Base-by-base conservation (phyloP, 2,113 vertebrate species). In the Neogale vison region DNA sequence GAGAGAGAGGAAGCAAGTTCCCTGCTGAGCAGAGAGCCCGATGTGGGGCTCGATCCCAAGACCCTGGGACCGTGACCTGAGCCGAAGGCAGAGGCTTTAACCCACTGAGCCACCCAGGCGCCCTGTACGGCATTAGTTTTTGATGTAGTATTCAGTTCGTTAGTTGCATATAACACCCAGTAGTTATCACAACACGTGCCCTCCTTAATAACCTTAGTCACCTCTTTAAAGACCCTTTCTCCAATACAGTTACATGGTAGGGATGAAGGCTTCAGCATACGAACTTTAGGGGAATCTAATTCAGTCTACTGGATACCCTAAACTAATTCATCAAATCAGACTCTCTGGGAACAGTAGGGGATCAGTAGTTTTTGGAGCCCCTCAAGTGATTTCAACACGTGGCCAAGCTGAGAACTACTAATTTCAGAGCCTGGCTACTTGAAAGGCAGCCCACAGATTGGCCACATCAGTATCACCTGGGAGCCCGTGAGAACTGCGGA, bases 251-350 rank as follows among this genome's bases (percentile, higher is more conserved):
- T 72, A 81, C 23, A 42, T 71, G 23, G 3, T 34, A 9, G 20
- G 24, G 50, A 12, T 71, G 57, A 61, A 15, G 23, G 52, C 57
- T 92, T 90, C 57, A 92, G n/a, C 15, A 61, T 52, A 31, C 24
- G 45, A 85, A 82, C 88, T 95, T 95, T 39, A 52, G 2, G 7
- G 10, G 23, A 52, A 77, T 0, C 36, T 6, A 65, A 21, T 63
- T 88, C 34, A 69, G 42, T 88, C 47, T 11, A 91, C n/a, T 74
- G 39, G 9, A 57, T 57, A 79, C 47, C 26, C 7, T 79, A 91
- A 93, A 74, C 12, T 24, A 91, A 23, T 42, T 88, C 93, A 93
- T 82, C 93, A 97, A 93, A 89, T 91, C 81, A 93, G 72, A 92
- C 57, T 65, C 12, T 86, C 82, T 91, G 52, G 52, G 39, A 79